Base-by-base conservation (phyloP, 2,888 invertebrate genomes). In the Timema podura region DNA sequence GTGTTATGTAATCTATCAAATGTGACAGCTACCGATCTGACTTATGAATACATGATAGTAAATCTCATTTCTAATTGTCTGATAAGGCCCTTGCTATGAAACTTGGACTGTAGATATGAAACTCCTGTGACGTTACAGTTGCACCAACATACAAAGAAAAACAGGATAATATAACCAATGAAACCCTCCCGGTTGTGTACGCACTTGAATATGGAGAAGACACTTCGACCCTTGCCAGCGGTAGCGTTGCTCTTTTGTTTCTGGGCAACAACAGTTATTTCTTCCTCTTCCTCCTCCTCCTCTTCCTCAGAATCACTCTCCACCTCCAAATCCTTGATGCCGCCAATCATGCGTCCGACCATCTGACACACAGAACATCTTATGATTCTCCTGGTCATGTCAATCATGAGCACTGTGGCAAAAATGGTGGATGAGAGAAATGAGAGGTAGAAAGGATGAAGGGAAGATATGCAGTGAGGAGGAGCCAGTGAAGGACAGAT, bases 311-410 rank as follows among this genome's bases (percentile, higher is more conserved):
- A 87, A 0, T 88, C 88, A 0, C 90, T 91, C 64, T 92, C 91
- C 69, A 92, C 90, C 81, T 93, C 92, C 76, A 95, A 80, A 78
- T 94, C 93, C 65, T 88, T 90, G 74, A 95, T 92, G 11, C 87
- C 87, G 15, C 95, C 95, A 75, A 88, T 86, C 93, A 94, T 93
- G 79, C 89, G 88, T 15, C 95, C 95, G 74, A 95, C 88, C 80
- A 94, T 85, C 89, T 90, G 76, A 9, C 30, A 30, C 30, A 30
- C 30, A 30, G 30, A 30, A 79, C 75, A 67, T 44, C 16, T n/a
- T 16, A 64, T n/a, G 15, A 6, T 9, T 64, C 44, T 8, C 30
- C 15, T 30, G 44, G 2, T n/a, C 11, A 30, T 30, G 30, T 30
- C 30, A 30, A 30, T 30, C n/a, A n/a, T n/a, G n/a, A n/a, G n/a